Conservation (phyloP, 1,140 invertebrate species). For the Ostrea denselamellosa region DNA sequence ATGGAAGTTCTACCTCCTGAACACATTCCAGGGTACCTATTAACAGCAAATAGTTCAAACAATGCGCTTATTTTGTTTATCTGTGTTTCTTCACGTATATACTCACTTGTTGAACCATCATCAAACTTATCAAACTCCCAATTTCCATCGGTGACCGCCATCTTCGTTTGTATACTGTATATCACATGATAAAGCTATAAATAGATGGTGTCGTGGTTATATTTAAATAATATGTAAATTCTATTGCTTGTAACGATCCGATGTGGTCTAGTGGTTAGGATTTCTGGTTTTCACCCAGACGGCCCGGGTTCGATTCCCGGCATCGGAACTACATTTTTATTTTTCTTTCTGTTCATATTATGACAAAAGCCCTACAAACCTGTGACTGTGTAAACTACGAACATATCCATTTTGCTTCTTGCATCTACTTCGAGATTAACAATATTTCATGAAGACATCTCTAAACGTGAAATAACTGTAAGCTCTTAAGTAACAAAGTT, state of each 20-base stretch:
- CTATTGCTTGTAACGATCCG: constrained; percentile 43
- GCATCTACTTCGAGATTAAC: no score
- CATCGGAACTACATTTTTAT: constrained; percentile 63
- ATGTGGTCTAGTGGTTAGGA: constrained; percentile 76
- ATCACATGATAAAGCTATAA: constrained; percentile 1
- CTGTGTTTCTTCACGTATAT: neutral
- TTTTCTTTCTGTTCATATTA: neutral
- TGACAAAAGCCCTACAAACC: no score
- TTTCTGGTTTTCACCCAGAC: constrained; percentile 76
- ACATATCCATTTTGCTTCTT: no score
- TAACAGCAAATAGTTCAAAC: neutral
- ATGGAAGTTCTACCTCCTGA: no score
- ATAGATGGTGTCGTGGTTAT: neutral
- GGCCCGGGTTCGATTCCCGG: constrained; percentile 76
- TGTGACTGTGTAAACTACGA: no score
- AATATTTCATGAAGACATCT: no score
- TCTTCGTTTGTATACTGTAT: constrained; percentile 49
- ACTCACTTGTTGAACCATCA: constrained; percentile 77
- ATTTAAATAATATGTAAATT: neutral
- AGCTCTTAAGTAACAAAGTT: no score
- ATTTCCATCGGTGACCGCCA: constrained; percentile 67
- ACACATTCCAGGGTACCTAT: neutral
- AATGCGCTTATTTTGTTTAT: neutral
- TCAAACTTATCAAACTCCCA: constrained; percentile 79
- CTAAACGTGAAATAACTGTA: no score